Base-by-base conservation (phyloP, 2,797 vertebrate species). In the Eutrigla gurnardus region DNA sequence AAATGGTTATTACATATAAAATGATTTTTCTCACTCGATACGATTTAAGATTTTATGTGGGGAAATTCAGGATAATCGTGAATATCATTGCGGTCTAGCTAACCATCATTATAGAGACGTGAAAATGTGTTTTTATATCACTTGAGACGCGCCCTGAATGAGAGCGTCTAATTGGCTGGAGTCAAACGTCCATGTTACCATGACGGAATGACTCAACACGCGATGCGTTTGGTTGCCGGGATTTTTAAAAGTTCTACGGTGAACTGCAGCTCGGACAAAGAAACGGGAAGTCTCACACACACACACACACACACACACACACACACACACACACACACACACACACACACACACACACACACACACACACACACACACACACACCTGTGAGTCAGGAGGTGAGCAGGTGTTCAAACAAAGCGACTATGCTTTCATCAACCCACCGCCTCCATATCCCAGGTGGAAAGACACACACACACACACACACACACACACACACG, bases 351-450 rank as follows among this genome's bases (percentile, higher is more conserved):
- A 40, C 70, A 58, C 68, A 53, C 43, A 58, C 50, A 43, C 58
- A 13, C 59, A 50, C 67, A 55, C 55, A 60, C 40, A 63, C 10
- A 65, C 33, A 71, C 15, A 54, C 69, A 65, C 36, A 47, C 33
- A 78, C 72, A 85, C 81, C 78, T 57, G 74, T 73, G 76, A 88
- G 80, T 87, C 81, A 78, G 88, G 76, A 90, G 86, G 88, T 81
- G 87, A 92, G 90, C 93, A 95, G 91, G 92, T 95, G 94, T 95
- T 95, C 91, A 95, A 94, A 94, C 90, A 95, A 92, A 93, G 91
- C 70, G 17, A 81, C 73, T 67, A 73, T 80, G 91, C 91, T 88
- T 86, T 89, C 84, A 90, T 90, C 86, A 87, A 73, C 66, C 80
- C 82, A 85, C 84, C 87, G 88, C 89, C 88, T 90, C 74, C 58